A percentile compares a stretch with the other conserved stretches of the same genome.
These are phyloP conservation scores for Pungitius pungitius DNA, from an alignment of 2,113 vertebrate species.

Conservation along the genomic window DNA sequence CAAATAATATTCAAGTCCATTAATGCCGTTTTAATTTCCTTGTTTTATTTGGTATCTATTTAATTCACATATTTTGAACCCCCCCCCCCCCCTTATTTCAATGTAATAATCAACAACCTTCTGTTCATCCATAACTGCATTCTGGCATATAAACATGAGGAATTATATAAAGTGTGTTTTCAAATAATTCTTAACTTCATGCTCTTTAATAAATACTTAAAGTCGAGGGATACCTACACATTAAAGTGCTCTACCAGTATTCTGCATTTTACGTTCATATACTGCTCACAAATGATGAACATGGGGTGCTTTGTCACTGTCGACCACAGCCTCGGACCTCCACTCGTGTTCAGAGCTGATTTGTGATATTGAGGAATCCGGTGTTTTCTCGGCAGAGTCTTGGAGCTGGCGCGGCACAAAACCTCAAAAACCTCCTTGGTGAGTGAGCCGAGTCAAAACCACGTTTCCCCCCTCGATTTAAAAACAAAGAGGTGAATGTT, in stretches of 20 bases:
- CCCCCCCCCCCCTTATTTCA: too few species aligned
- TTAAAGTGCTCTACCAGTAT: too few species aligned
- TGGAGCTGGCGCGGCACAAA: slow-evolving; percentile 75
- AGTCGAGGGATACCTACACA: not conserved
- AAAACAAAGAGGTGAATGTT: slow-evolving; percentile 4
- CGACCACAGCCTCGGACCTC: not conserved
- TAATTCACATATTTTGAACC: too few species aligned
- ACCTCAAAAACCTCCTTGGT: slow-evolving; percentile 71
- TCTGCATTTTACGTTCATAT: not conserved
- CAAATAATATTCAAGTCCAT: too few species aligned
- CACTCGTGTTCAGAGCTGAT: slow-evolving; percentile 18
- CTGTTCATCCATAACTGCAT: not conserved
- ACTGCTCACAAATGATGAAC: not conserved
- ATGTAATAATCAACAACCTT: not conserved
- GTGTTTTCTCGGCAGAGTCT: slow-evolving; percentile 59
- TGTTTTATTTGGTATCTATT: not conserved
- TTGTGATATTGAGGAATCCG: slow-evolving; percentile 19
- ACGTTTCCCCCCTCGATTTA: slow-evolving; percentile 7
- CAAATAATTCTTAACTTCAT: not conserved
- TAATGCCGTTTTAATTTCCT: not conserved
- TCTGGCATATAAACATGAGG: not conserved
- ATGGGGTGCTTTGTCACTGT: not conserved
- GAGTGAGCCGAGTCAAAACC: slow-evolving; percentile 35
- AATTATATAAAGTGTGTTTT: not conserved
- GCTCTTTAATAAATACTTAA: not conserved